Percentiles rank a stretch among this genome's conserved stretches.
Evolutionary conservation across 1,140 invertebrate genomes (phyloP).

Genomic region (Neodiprion pinetum): DNA sequence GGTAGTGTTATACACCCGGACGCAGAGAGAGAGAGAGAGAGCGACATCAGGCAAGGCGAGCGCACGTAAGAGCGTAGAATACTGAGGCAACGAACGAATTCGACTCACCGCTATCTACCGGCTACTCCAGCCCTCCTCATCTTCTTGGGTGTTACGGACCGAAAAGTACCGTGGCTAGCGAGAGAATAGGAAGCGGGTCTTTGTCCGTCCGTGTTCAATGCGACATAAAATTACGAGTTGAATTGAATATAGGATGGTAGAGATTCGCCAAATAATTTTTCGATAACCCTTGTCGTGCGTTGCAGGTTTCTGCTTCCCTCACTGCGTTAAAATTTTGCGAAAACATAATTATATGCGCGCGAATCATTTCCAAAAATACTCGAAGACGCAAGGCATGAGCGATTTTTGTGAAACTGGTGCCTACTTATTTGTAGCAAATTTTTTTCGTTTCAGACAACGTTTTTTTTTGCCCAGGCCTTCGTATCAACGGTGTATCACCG

Average conservation of each 20-base stretch:
- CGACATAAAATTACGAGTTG: not conserved
- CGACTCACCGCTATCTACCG: not conserved
- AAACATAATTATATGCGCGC: not conserved
- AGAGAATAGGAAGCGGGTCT: not conserved
- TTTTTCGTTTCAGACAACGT: not conserved
- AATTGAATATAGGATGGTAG: not conserved
- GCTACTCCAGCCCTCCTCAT: not conserved
- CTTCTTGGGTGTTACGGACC: not conserved
- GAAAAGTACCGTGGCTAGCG: not conserved
- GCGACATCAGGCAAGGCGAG: not conserved
- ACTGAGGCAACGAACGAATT: not conserved
- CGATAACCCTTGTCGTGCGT: no score
- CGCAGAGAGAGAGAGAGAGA: not conserved
- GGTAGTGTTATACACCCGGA: not conserved
- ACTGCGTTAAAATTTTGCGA: no score
- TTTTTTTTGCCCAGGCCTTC: not conserved
- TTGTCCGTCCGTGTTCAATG: not conserved
- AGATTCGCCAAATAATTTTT: not conserved
- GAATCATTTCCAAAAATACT: not conserved
- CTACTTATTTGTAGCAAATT: not conserved
- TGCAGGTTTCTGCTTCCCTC: no score
- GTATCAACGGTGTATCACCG: not conserved
- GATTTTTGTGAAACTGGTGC: not conserved
- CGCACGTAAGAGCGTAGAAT: not conserved
- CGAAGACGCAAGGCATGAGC: not conserved